Percentiles rank a stretch among this genome's conserved stretches.
phyloP scores from a whole-genome alignment of 2,113 vertebrate species.

The Hippocampus guttulatus region DNA sequence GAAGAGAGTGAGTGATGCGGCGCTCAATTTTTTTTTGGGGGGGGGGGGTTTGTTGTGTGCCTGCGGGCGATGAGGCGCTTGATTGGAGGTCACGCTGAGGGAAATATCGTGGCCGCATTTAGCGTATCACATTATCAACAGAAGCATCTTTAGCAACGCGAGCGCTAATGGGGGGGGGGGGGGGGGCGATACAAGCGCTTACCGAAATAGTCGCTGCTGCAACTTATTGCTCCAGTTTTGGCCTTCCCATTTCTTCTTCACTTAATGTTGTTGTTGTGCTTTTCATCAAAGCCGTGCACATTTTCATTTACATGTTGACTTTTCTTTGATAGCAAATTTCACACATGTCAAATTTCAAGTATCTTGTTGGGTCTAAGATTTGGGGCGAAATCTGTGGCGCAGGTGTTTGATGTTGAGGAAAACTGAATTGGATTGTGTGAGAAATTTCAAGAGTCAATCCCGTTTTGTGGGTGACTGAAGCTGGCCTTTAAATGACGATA shows the following conservation, averaged over 20 bases:
- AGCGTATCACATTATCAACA: slow-evolving; percentile 52
- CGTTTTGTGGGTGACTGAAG: no score
- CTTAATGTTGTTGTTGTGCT: slow-evolving; percentile 9
- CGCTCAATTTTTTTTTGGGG: slow-evolving; percentile 25
- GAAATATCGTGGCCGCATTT: slow-evolving; percentile 46
- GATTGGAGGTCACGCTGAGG: slow-evolving; percentile 59
- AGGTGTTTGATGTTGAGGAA: no score
- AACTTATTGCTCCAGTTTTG: slow-evolving; percentile 40
- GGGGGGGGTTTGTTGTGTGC: slow-evolving; percentile 37
- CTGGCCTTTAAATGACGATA: no score
- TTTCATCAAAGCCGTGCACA: background rate
- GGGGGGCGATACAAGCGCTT: no score
- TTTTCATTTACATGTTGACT: background rate
- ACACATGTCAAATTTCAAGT: no score
- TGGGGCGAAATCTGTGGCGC: no score
- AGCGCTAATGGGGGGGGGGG: slow-evolving; percentile 27
- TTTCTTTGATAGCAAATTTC: no score
- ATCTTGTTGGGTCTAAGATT: no score
- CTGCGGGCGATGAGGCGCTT: slow-evolving; percentile 50
- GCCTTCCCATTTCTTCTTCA: slow-evolving; percentile 18
- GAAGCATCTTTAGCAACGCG: slow-evolving; percentile 40
- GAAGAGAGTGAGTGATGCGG: slow-evolving; percentile 3
- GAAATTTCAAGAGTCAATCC: no score
- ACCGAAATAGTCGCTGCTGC: background rate
- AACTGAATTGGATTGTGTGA: no score